Conservation (phyloP, 2,113 vertebrate genomes). For the Forbesichthys papilliferus region DNA sequence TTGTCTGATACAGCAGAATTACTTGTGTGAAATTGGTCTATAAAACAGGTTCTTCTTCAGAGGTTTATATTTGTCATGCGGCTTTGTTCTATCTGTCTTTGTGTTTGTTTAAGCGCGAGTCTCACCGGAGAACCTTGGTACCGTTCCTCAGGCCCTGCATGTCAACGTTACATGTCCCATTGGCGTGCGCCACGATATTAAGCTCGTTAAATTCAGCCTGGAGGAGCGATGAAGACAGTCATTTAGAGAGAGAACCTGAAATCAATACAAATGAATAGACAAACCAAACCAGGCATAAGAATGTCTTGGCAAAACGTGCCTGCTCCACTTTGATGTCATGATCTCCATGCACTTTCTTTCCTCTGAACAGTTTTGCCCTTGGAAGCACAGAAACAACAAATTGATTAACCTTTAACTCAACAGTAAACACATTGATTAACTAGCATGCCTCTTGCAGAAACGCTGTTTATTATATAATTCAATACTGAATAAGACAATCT, state of each 20-base stretch:
- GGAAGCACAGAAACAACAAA: slow-evolving; percentile 41
- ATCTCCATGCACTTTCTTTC: slow-evolving; percentile 91
- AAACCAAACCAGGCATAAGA: neutral
- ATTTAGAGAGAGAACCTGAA: neutral
- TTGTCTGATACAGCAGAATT: neutral
- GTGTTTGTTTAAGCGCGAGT: neutral
- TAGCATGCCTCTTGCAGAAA: neutral
- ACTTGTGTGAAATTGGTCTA: neutral
- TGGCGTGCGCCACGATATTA: slow-evolving; percentile 88
- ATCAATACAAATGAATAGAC: slow-evolving; percentile 2
- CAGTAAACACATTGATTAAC: neutral
- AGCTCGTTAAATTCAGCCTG: slow-evolving; percentile 93
- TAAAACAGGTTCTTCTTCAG: no score
- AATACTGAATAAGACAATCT: slow-evolving; percentile 3
- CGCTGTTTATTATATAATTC: neutral
- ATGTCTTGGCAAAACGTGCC: slow-evolving; percentile 69
- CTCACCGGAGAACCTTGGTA: slow-evolving; percentile 87
- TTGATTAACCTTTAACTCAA: neutral
- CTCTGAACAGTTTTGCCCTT: slow-evolving; percentile 91
- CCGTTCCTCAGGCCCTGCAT: slow-evolving; percentile 86
- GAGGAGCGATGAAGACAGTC: slow-evolving; percentile 28
- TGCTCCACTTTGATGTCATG: slow-evolving; percentile 96
- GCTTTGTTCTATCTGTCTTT: slow-evolving; percentile 1
- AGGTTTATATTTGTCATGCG: neutral
- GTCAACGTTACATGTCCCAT: slow-evolving; percentile 87